Base-by-base conservation (phyloP, 2,113 vertebrate species). In the Gambusia affinis region DNA sequence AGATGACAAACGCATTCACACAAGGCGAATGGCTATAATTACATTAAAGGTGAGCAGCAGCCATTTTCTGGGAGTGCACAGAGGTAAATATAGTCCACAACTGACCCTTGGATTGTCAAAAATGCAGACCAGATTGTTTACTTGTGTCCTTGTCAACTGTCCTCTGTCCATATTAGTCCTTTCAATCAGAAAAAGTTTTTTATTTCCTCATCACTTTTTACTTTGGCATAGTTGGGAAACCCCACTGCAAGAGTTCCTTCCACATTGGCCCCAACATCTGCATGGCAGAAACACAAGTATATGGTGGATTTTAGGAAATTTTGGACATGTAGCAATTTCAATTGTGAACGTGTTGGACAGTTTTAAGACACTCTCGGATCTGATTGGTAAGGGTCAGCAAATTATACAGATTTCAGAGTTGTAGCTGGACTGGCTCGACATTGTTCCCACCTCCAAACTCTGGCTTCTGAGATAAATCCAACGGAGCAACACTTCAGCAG, bases 11-110 rank as follows among this genome's bases (percentile, higher is more conserved):
- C 81, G 83, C 85, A 88, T 88, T 74, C 79, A 81, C 75, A 42
- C 76, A 77, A 63, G 82, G 73, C 85, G 91, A 92, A 92, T 88
- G 90, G 91, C 88, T 91, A 84, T 92, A 91, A 93, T 93, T 91
- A 93, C 89, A 91, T 91, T 89, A 89, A 72, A 91, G 83, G 68
- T 60, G 84, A 90, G 81, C 64, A 67, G 90, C 82, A 86, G 78
- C 78, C 83, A 67, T 91, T 87, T 85, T 81, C 60, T 78, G 63
- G 19, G 75, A 86, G 81, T 69, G 64, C 51, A 14, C 60, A 64
- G 74, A 84, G 83, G 85, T 79, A 86, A 89, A 91, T 85, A 89
- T 70, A 88, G 85, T 85, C 87, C 80, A 61, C 64, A 79, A 42
- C 73, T 90, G 87, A 92, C 90, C 86, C 75, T 62, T 22, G 6